phyloP scores from a whole-genome alignment of 2,888 invertebrate species.

The Amaurobius ferox region DNA sequence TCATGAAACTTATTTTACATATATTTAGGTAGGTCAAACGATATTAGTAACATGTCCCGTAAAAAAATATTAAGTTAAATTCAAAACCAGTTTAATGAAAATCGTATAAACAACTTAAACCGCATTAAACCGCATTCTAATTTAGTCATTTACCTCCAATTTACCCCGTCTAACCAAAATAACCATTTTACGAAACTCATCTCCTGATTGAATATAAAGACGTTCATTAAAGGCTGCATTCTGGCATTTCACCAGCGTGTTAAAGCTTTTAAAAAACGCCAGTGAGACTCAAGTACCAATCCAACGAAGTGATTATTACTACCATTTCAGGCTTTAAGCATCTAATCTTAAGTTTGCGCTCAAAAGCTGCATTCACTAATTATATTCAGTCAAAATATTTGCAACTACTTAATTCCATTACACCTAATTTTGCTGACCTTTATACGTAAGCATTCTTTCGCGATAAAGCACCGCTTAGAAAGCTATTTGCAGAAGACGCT shows the following conservation, averaged over 20 bases:
- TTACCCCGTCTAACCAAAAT: not conserved
- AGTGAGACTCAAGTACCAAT: conserved; percentile 34
- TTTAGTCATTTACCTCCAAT: not conserved
- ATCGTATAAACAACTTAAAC: no score
- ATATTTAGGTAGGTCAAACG: no score
- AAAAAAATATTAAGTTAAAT: no score
- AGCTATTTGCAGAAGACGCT: conserved; percentile 46
- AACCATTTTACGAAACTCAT: not conserved
- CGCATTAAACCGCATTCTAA: not conserved
- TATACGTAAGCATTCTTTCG: conserved; percentile 50
- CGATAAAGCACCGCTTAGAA: conserved; percentile 47
- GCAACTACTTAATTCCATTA: conserved; percentile 68
- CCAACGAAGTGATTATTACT: conserved; percentile 63
- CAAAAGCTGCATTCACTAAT: conserved; percentile 50
- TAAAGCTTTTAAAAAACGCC: not conserved
- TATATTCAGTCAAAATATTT: conserved; percentile 70
- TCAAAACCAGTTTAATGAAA: no score
- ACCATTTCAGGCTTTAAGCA: conserved; percentile 45
- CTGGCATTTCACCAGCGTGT: not conserved
- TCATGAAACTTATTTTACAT: no score
- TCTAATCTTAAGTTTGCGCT: not conserved
- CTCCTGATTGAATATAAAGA: not conserved
- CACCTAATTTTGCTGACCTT: conserved; percentile 66
- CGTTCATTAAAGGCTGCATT: not conserved
- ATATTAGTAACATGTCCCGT: no score